Percentiles rank a stretch among this genome's conserved stretches.
Conservation (phyloP, 2,888 invertebrate genomes). For the Chloromyia formosa region DNA sequence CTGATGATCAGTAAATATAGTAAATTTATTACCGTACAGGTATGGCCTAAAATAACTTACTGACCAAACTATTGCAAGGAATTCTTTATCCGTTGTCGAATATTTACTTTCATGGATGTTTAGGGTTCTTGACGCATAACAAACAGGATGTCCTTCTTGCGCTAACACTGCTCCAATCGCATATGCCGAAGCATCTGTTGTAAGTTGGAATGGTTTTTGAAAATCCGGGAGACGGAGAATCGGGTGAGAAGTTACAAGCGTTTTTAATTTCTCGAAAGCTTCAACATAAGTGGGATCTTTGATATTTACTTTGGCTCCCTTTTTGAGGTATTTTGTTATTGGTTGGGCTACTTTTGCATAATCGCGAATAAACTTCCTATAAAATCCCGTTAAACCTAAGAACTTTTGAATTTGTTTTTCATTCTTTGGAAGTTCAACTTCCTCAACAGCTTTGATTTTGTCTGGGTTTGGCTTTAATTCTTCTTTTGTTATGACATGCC, state of each 20-base stretch:
- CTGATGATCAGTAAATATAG: slow-evolving; percentile 52
- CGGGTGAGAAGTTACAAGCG: neutral
- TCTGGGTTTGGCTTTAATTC: no score
- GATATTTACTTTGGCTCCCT: neutral
- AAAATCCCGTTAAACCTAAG: slow-evolving; percentile 17
- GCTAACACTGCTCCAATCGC: slow-evolving; percentile 27
- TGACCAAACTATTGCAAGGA: slow-evolving; percentile 52
- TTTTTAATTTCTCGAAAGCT: slow-evolving; percentile 11
- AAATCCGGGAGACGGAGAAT: slow-evolving; percentile 1
- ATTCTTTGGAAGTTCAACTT: no score
- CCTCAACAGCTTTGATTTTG: no score
- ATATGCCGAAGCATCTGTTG: slow-evolving; percentile 6
- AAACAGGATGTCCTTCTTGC: slow-evolving; percentile 32
- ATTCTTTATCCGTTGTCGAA: slow-evolving; percentile 52
- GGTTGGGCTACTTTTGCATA: neutral
- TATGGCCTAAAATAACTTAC: slow-evolving; percentile 54
- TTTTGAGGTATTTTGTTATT: slow-evolving; percentile 9
- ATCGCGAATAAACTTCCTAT: neutral
- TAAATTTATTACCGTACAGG: slow-evolving; percentile 51
- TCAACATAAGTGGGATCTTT: neutral
- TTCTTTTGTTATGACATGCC: no score
- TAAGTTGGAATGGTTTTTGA: neutral
- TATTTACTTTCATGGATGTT: slow-evolving; percentile 37
- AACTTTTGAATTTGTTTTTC: neutral
- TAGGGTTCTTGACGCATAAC: slow-evolving; percentile 38